Conservation (phyloP, 2,113 vertebrate genomes). For the Chionodraco myersi region DNA sequence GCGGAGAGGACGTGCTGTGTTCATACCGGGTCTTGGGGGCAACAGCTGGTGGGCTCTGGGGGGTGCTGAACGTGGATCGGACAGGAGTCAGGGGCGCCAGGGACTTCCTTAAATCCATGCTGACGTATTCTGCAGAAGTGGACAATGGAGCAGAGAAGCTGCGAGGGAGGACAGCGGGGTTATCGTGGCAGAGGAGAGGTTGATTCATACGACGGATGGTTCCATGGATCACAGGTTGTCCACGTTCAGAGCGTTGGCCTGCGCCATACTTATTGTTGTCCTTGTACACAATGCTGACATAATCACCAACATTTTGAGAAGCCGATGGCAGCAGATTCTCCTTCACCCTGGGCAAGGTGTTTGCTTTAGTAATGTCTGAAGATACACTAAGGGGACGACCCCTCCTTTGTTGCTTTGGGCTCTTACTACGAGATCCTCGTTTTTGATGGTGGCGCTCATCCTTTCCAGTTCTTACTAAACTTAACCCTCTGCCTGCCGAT, state of each 20-base stretch:
- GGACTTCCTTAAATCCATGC: conserved; percentile 82
- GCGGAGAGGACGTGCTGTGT: conserved; percentile 58
- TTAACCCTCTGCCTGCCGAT: conserved; percentile 74
- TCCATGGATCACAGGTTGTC: conserved; percentile 72
- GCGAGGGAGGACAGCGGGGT: conserved; percentile 79
- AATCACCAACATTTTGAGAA: conserved; percentile 82
- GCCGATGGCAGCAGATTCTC: conserved; percentile 71
- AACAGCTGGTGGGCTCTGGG: conserved; percentile 61
- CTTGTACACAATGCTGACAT: conserved; percentile 81
- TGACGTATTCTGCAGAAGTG: conserved; percentile 83
- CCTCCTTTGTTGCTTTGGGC: conserved; percentile 77
- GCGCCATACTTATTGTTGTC: conserved; percentile 65
- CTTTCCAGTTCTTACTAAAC: conserved; percentile 76
- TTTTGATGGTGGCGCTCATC: conserved; percentile 77
- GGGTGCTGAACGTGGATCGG: conserved; percentile 71
- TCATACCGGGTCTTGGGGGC: conserved; percentile 70
- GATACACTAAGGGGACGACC: conserved; percentile 76
- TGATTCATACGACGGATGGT: conserved; percentile 74
- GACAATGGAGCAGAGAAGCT: conserved; percentile 84
- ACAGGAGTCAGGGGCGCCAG: conserved; percentile 64
- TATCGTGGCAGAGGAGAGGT: conserved; percentile 72
- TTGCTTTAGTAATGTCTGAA: conserved; percentile 83
- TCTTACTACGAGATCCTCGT: conserved; percentile 73
- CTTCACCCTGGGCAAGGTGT: conserved; percentile 82
- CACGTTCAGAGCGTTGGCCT: conserved; percentile 45